Conservation (phyloP, 2,113 vertebrate species). For the Centropus bengalensis region DNA sequence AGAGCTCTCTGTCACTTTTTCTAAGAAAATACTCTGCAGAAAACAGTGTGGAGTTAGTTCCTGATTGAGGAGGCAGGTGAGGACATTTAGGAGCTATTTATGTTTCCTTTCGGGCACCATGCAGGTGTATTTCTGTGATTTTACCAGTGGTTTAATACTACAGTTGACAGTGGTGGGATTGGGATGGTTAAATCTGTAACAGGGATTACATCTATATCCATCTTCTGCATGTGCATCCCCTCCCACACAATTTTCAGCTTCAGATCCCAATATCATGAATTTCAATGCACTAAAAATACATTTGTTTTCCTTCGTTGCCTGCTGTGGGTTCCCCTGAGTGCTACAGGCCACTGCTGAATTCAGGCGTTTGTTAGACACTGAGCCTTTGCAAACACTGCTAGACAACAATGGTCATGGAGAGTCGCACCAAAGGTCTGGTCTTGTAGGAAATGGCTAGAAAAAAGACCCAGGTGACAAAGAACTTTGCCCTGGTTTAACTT, state of each 20-base stretch:
- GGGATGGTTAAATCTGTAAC: background rate
- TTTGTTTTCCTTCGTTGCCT: background rate
- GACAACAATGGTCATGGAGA: rapidly evolving
- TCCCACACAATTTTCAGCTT: slow-evolving; percentile 1
- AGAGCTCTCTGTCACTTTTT: slow-evolving; percentile 1
- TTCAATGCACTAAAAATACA: background rate
- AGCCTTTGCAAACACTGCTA: background rate
- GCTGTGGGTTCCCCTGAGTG: background rate
- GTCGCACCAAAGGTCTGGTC: background rate
- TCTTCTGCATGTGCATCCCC: background rate
- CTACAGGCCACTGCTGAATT: background rate
- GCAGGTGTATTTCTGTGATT: background rate
- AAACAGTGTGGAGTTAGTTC: background rate
- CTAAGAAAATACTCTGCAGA: background rate
- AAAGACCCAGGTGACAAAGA: background rate
- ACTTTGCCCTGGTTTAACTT: background rate
- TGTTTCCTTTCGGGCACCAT: background rate
- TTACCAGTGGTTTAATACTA: background rate
- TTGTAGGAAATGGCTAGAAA: background rate
- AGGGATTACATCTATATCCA: background rate
- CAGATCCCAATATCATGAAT: background rate
- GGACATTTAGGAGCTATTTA: background rate
- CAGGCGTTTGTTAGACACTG: background rate
- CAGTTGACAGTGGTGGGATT: background rate
- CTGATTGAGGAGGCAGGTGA: background rate